These are phyloP conservation scores for Scalopus aquaticus DNA, from an alignment of 2,113 vertebrate genomes.

Conservation along the genomic window DNA sequence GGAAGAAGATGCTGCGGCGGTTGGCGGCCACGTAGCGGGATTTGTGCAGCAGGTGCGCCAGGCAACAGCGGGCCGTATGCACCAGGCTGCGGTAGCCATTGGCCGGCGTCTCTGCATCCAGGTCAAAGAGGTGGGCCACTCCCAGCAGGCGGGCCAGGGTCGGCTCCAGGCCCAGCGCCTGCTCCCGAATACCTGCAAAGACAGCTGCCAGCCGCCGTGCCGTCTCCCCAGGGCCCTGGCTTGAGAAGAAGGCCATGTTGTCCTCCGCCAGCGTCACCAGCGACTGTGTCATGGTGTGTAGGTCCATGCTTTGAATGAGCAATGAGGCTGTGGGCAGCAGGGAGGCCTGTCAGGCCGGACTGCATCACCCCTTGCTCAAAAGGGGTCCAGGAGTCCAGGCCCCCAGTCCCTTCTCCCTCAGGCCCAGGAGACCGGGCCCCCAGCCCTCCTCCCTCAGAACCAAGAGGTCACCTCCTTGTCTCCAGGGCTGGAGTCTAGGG, in stretches of 20 bases:
- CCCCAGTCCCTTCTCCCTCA: background rate
- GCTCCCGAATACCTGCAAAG: conserved; percentile 88
- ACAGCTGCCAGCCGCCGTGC: conserved; percentile 84
- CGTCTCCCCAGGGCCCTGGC: conserved; percentile 83
- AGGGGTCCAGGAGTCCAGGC: background rate
- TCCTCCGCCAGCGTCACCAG: conserved; percentile 90
- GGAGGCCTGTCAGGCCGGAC: background rate
- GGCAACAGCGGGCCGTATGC: conserved; percentile 92
- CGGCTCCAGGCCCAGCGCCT: conserved; percentile 88
- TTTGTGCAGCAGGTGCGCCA: conserved; percentile 93
- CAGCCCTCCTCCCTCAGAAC: background rate
- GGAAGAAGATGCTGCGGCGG: conserved; percentile 94
- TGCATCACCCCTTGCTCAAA: background rate
- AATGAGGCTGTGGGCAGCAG: conserved; percentile 58
- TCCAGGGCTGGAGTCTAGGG: background rate
- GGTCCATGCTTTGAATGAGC: conserved; percentile 87
- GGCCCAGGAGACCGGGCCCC: too few relatives aligned
- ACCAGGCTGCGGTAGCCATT: conserved; percentile 95
- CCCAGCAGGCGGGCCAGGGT: conserved; percentile 85
- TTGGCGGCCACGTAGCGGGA: conserved; percentile 91
- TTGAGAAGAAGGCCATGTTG: conserved; percentile 89
- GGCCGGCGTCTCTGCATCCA: conserved; percentile 91
- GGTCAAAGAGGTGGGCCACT: conserved; percentile 92
- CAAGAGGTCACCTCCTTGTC: background rate
- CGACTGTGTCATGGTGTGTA: conserved; percentile 88